A percentile compares a stretch with the other conserved stretches of the same genome.
These are phyloP conservation scores for Scaptomyza caliginosa DNA, from an alignment of 2,888 invertebrate species.

Conservation along the genomic window DNA sequence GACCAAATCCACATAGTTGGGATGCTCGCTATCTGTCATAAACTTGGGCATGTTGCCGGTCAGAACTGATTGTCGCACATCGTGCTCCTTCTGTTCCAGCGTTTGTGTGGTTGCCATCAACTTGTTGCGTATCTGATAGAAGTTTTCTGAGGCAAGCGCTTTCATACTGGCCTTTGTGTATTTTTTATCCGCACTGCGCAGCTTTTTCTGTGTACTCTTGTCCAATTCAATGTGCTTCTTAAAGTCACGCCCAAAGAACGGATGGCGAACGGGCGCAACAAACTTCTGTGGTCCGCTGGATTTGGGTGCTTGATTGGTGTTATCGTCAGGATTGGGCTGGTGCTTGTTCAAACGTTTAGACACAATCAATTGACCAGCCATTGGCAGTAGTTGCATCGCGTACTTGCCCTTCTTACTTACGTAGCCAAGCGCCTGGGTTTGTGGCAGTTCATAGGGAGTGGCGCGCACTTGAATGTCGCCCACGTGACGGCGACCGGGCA, in stretches of 20 bases:
- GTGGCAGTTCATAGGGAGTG: slow-evolving; percentile 12
- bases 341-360: slow-evolving; percentile 46
- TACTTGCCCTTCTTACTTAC: slow-evolving; percentile 48
- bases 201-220: neutral
- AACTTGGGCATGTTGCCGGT: slow-evolving; percentile 56
- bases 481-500: slow-evolving; percentile 55
- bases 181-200: slow-evolving; percentile 31
- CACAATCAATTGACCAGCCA: slow-evolving; percentile 45
- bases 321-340: neutral
- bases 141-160: slow-evolving; percentile 30
- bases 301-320: slow-evolving; percentile 7
- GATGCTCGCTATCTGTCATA: slow-evolving; percentile 20
- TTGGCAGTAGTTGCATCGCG: slow-evolving; percentile 19
- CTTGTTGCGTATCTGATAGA: slow-evolving; percentile 50
- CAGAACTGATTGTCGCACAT: slow-evolving; percentile 62
- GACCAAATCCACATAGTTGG: slow-evolving; percentile 12
- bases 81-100: slow-evolving; percentile 54
- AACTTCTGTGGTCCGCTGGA: slow-evolving; percentile 24
- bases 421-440: slow-evolving; percentile 44
- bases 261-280: slow-evolving; percentile 33
- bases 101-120: slow-evolving; percentile 46
- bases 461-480: slow-evolving; percentile 48
- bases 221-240: slow-evolving; percentile 21
- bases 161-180: neutral
- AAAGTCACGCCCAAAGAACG: slow-evolving; percentile 41